Percentiles rank a stretch among this genome's conserved stretches.
Conservation (phyloP, 2,797 vertebrate genomes). For the Sebastes hubbsi region DNA sequence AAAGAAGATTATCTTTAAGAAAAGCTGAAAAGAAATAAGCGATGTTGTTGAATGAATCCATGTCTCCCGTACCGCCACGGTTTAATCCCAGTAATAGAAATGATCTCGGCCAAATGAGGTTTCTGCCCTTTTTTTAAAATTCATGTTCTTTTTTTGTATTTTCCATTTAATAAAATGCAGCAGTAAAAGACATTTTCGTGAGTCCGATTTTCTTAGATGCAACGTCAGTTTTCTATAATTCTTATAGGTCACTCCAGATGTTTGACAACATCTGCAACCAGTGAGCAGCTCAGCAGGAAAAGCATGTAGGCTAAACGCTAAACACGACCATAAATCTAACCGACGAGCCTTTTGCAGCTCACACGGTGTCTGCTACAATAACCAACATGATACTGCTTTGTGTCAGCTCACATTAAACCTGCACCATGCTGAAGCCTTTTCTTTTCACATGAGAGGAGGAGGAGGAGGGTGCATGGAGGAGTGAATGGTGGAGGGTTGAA, state of each 20-base stretch:
- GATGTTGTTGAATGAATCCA: constrained; percentile 58
- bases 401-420: constrained; percentile 66
- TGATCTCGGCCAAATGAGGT: not conserved
- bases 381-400: constrained; percentile 64
- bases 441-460: constrained; percentile 3
- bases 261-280: constrained; percentile 63
- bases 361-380: constrained; percentile 54
- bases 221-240: not conserved
- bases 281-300: constrained; percentile 28
- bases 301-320: constrained; percentile 22
- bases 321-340: constrained; percentile 56
- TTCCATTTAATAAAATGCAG: not conserved
- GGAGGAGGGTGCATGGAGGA: not conserved
- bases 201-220: not conserved
- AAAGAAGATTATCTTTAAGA: constrained; percentile 58
- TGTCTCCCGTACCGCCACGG: constrained; percentile 43
- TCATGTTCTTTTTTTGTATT: not conserved
- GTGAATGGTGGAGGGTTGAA: constrained; percentile 18
- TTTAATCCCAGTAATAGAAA: constrained; percentile 10
- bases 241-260: constrained; percentile 24
- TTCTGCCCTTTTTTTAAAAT: not conserved
- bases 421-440: constrained; percentile 49
- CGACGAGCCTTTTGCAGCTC: constrained; percentile 50
- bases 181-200: not conserved
- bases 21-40: constrained; percentile 71